Evolutionary conservation across 2,113 vertebrate species (phyloP), one percentile per base, ranked within the genome.

Genomic region (Oncorhynchus clarkii): DNA sequence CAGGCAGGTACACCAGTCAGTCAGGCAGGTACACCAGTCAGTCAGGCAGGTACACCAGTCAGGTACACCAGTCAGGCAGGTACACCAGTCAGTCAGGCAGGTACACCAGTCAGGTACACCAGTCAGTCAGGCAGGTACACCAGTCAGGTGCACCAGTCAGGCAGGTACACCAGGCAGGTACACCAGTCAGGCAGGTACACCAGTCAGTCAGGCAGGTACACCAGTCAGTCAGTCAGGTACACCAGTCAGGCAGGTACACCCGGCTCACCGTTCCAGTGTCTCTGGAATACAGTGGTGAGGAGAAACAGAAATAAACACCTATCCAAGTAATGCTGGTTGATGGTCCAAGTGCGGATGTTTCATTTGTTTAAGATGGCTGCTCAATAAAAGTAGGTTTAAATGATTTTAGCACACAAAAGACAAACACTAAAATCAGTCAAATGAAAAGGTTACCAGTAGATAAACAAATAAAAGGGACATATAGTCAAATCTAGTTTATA

Each of bases 191-290:
- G 27, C 27, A 27, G 27, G 27, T 27, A 27, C 27, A 27, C 27
- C 27, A 27, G 27, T 27, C 27, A 27, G 27, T 27, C 27, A 27
- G 27, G 27, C 27, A 27, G 91, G 81, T 93, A 94, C 66, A 95
- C 89, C 87, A 95, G 70, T 92, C 92, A 92, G 60, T 94, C 93
- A 0, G 94, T 93, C 20, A 94, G 82, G 20, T 74, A 82, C 71
- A 94, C 70, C 8, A 12, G 20, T 24, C 83, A 72, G 1, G 48
- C 49, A 2, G 74, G 67, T 29, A 29, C 29, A 12, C 85, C 0
- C 0, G 93, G 91, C 12, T 75, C 26, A 45, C 93, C 94, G 2
- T 20, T 62, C 93, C 93, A 94, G 29, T 45, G 75, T 71, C 76
- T 88, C 3, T 91, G 81, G n/a, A 71, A 81, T 20, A 89, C 27